A percentile compares a stretch with the other conserved stretches of the same genome.
phyloP scores from a whole-genome alignment of 2,113 vertebrate genomes.

The Pipa parva region DNA sequence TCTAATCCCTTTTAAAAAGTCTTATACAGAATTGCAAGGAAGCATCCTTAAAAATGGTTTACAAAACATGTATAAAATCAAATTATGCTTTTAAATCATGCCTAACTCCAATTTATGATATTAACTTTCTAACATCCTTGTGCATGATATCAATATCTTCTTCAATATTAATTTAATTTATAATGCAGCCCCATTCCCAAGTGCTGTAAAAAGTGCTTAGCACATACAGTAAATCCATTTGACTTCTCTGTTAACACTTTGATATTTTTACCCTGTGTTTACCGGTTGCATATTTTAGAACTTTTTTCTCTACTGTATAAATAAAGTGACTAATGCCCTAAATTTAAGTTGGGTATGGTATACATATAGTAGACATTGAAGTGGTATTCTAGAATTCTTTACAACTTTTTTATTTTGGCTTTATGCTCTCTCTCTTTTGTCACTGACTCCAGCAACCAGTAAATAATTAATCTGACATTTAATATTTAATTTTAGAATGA shows the following conservation, averaged over 20 bases:
- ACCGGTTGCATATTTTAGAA: slow-evolving; percentile 29
- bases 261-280: slow-evolving; percentile 22
- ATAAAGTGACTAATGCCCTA: too few species aligned
- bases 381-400: too few species aligned
- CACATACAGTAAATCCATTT: not conserved
- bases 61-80: not conserved
- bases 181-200: slow-evolving; percentile 1
- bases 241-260: not conserved
- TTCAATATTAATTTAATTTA: not conserved
- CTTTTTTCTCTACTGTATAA: too few species aligned
- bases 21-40: not conserved
- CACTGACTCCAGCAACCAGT: too few species aligned
- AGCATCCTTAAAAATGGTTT: not conserved
- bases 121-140: not conserved
- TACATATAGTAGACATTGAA: too few species aligned
- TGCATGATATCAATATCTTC: slow-evolving; percentile 5
- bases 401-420: too few species aligned
- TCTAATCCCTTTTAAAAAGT: too few species aligned
- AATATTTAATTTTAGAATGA: too few species aligned
- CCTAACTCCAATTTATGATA: not conserved
- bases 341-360: too few species aligned
- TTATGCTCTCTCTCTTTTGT: too few species aligned
- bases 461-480: too few species aligned
- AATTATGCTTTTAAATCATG: not conserved
- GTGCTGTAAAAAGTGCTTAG: slow-evolving; percentile 30